A percentile compares a stretch with the other conserved stretches of the same genome.
Conservation (phyloP, 2,113 vertebrate genomes). For the Labrus mixtus region DNA sequence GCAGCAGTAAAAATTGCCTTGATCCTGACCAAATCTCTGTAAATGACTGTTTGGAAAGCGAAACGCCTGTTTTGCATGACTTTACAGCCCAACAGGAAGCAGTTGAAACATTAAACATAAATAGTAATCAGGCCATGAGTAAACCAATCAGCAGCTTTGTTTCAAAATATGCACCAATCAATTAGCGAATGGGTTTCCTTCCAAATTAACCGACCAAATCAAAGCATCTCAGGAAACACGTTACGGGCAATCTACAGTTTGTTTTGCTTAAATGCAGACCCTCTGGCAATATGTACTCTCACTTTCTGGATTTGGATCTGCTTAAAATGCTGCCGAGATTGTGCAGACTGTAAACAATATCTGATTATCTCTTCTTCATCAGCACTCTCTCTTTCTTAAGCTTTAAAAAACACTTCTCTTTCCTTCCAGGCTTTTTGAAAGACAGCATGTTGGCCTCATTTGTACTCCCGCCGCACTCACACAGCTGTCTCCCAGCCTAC, state of each 20-base stretch:
- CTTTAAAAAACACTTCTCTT: slow-evolving; percentile 10
- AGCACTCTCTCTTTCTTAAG: slow-evolving; percentile 16
- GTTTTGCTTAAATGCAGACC: slow-evolving; percentile 69
- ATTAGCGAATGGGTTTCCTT: slow-evolving; percentile 81
- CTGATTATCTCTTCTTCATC: slow-evolving; percentile 17
- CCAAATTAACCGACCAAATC: slow-evolving; percentile 73
- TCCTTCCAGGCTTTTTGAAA: slow-evolving; percentile 13
- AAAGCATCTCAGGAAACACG: slow-evolving; percentile 66
- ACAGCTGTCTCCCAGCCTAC: slow-evolving; percentile 60
- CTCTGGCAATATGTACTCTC: slow-evolving; percentile 41
- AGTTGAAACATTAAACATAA: slow-evolving; percentile 77
- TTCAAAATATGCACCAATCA: slow-evolving; percentile 76
- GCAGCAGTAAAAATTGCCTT: slow-evolving; percentile 36
- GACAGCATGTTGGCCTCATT: slow-evolving; percentile 42
- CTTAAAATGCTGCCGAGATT: slow-evolving; percentile 34
- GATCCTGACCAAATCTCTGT: slow-evolving; percentile 45
- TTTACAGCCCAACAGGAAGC: slow-evolving; percentile 73
- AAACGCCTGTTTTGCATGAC: slow-evolving; percentile 51
- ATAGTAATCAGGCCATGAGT: slow-evolving; percentile 80
- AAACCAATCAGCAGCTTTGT: slow-evolving; percentile 81
- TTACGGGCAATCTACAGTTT: slow-evolving; percentile 74
- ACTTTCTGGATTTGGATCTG: slow-evolving; percentile 31
- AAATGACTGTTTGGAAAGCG: slow-evolving; percentile 41
- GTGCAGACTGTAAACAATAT: slow-evolving; percentile 16
- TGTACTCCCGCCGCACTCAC: slow-evolving; percentile 38